Base-by-base conservation (phyloP, 1,140 invertebrate species). In the Drepana arcuata region DNA sequence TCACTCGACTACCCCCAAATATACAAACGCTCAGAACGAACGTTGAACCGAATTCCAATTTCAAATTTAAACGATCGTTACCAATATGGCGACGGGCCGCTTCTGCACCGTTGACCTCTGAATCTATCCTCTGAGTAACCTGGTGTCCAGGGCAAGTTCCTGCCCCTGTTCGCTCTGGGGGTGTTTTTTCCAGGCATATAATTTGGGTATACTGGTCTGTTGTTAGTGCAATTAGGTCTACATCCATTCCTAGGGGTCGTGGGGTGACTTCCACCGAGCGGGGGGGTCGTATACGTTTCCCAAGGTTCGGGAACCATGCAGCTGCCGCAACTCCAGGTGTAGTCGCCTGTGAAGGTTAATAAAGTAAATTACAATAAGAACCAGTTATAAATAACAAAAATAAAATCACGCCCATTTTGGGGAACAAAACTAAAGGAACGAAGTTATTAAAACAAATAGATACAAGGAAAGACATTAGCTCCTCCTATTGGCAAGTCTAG, bases 71-170 rank as follows among this genome's bases (percentile, higher is more conserved):
- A n/a, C n/a, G n/a, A n/a, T n/a, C n/a, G n/a, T 56, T 71, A 80
- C 75, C 75, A 80, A 46, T 80, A 80, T 9, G 72, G 75, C 5
- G 58, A 44, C 0, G 62, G 59, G 2, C 58, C 71, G 33, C 66
- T 80, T 38, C 75, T 56, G 34, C 61, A 70, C 21, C 73, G 35
- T 32, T 73, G 71, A 0, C 66, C 70, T 32, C 73, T 77, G 24
- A 57, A 68, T 7, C 66, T 55, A 2, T 73, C 71, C 14, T 78
- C 70, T 1, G 44, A 33, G 2, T 37, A 57, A 0, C 58, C 59
- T n/a, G 58, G 58, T 2, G 63, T 65, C 74, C 71, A 79, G 2
- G 71, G 70, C 2, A 61, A 43, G 41, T 71, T 73, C 2, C 74
- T 38, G 1, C 71, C 74, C 7, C 74, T 44, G 7, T 37, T 42